Conservation (phyloP, 2,888 invertebrate genomes). For the Meghimatium bilineatum region DNA sequence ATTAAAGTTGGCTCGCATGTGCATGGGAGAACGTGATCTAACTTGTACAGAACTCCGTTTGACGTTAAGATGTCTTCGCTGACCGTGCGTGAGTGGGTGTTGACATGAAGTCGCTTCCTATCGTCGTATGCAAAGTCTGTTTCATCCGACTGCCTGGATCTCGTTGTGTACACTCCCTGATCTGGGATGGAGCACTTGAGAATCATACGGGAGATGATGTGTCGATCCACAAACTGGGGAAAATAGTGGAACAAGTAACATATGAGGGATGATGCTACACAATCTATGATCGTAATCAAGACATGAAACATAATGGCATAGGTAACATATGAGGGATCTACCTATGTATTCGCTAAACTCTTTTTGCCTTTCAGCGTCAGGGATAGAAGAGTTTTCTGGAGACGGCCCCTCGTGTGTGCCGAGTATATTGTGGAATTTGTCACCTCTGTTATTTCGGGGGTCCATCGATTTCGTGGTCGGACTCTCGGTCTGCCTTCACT, state of each 20-base stretch:
- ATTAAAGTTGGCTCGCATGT: conserved; percentile 47
- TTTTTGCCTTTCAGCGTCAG: too few relatives aligned
- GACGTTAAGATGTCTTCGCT: conserved; percentile 51
- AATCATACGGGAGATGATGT: conserved; percentile 72
- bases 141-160: conserved; percentile 57
- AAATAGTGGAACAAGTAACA: background rate
- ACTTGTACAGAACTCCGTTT: conserved; percentile 59
- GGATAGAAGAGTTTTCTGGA: too few relatives aligned
- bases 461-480: too few relatives aligned
- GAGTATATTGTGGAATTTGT: too few relatives aligned
- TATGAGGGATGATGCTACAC: too few relatives aligned
- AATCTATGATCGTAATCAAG: too few relatives aligned
- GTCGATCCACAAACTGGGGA: conserved; percentile 77
- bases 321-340: too few relatives aligned
- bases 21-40: conserved; percentile 61
- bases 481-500: too few relatives aligned
- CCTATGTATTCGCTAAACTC: too few relatives aligned
- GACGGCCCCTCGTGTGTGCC: too few relatives aligned
- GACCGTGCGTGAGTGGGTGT: conserved; percentile 57
- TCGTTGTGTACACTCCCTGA: conserved; percentile 54
- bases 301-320: too few relatives aligned
- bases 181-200: conserved; percentile 55
- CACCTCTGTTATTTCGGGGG: too few relatives aligned
- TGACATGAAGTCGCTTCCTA: conserved; percentile 52
- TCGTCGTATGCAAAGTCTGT: conserved; percentile 55